These are phyloP conservation scores for Platalea minor DNA, from an alignment of 2,797 vertebrate species.

Conservation along the genomic window DNA sequence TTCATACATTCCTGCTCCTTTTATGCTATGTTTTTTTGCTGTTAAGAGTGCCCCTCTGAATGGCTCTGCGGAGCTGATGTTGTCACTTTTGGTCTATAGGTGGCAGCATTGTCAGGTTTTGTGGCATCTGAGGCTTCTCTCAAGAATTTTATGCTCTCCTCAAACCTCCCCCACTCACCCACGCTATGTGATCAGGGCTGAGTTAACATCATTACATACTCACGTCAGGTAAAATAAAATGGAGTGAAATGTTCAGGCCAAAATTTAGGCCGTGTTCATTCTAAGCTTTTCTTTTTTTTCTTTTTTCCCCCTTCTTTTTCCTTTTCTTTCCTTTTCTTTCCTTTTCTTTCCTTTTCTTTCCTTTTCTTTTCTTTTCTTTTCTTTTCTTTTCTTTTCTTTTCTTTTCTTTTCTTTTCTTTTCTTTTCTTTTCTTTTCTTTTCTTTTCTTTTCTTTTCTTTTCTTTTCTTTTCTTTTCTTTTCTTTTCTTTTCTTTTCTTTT, in stretches of 20 bases:
- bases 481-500: too few relatives aligned
- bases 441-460: too few relatives aligned
- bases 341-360: too few relatives aligned
- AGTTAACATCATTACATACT: conserved; percentile 9
- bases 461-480: too few relatives aligned
- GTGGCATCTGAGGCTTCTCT: neutral
- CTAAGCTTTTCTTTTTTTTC: neutral
- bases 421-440: rapidly evolving
- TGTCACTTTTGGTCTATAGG: conserved; percentile 53
- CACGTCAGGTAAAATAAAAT: conserved; percentile 42
- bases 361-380: too few relatives aligned
- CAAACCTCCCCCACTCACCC: neutral
- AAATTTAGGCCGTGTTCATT: conserved; percentile 16
- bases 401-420: too few relatives aligned
- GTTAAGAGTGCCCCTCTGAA: neutral
- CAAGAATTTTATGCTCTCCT: neutral
- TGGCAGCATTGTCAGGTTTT: conserved; percentile 80
- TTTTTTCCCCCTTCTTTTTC: rapidly evolving
- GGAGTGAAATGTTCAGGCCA: conserved; percentile 27
- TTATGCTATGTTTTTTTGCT: neutral
- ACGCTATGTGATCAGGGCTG: neutral
- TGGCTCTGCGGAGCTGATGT: neutral
- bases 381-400: rapidly evolving
- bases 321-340: too few relatives aligned
- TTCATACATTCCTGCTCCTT: neutral